Conservation (phyloP, 2,888 invertebrate species). For the Marronus borbonicus region DNA sequence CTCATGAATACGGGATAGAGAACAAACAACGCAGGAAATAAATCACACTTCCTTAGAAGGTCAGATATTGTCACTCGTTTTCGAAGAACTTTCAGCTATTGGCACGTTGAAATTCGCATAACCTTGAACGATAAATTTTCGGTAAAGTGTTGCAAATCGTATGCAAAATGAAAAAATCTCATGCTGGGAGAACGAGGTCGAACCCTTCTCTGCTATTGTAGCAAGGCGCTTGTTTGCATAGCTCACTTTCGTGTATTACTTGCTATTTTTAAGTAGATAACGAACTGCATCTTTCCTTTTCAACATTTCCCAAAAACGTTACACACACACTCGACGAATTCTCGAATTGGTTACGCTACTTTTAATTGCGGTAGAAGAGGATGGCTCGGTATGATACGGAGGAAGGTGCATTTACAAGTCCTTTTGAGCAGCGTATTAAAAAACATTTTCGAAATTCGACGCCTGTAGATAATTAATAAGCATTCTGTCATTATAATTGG, state of each 20-base stretch:
- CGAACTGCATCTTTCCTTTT: neutral
- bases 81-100: neutral
- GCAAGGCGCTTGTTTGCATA: neutral
- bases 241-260: neutral
- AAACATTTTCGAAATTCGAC: neutral
- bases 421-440: neutral
- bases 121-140: constrained; percentile 45
- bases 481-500: constrained; percentile 31
- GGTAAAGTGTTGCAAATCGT: constrained; percentile 47
- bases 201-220: constrained; percentile 53
- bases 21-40: constrained; percentile 5
- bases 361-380: no score
- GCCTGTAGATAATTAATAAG: constrained; percentile 24
- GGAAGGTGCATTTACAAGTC: no score
- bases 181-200: constrained; percentile 56
- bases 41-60: constrained; percentile 27
- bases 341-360: neutral
- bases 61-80: neutral
- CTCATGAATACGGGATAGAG: constrained; percentile 27
- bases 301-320: neutral
- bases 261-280: neutral
- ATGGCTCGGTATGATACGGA: no score
- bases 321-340: no score
- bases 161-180: constrained; percentile 52
- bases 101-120: constrained; percentile 7